Base-by-base conservation (phyloP, 2,113 vertebrate genomes). In the Indicator indicator region DNA sequence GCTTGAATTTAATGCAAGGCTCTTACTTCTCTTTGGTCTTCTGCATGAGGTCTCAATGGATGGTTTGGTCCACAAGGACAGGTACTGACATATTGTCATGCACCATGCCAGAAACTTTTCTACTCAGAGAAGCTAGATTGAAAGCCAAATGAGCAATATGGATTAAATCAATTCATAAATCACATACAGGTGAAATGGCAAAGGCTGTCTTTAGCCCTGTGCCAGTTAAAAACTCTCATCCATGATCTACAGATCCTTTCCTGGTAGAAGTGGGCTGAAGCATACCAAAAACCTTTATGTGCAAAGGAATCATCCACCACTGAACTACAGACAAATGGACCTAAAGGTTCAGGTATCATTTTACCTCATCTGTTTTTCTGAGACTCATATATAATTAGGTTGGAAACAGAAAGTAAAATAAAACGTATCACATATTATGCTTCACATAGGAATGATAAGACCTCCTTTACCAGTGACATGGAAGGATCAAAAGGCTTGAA, bases 111-210 rank as follows among this genome's bases (percentile, higher is more conserved):
- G 82, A 93, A 91, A 50, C 38, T 65, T 58, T 88, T 28, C 91
- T 81, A 79, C 65, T 69, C 76, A 17, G 56, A 83, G 62, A 26
- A 95, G 70, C 54, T 5, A 83, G 75, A 81, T 83, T 90, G 40
- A 83, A 89, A 91, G 60, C 62, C 86, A 91, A 93, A 85, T 38
- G 42, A 92, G 69, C 71, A 83, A 65, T 19, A 77, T 9, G 19
- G 88, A 65, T 30, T n/a, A 54, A 77, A 95, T 80, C 12, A 44
- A 44, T 65, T 71, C 52, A 86, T 65, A 76, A 88, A 54, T 56
- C 88, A 48, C 71, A 54, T 26, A 42, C 11, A 84, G 77, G 52
- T 38, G 58, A 27, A 58, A 70, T 56, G 68, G 72, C 32, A 86
- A 86, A 75, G 75, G 15, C 54, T 83, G 33, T 44, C 72, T 38